These are phyloP conservation scores for Popillia japonica DNA, from an alignment of 1,140 invertebrate genomes.

Conservation along the genomic window DNA sequence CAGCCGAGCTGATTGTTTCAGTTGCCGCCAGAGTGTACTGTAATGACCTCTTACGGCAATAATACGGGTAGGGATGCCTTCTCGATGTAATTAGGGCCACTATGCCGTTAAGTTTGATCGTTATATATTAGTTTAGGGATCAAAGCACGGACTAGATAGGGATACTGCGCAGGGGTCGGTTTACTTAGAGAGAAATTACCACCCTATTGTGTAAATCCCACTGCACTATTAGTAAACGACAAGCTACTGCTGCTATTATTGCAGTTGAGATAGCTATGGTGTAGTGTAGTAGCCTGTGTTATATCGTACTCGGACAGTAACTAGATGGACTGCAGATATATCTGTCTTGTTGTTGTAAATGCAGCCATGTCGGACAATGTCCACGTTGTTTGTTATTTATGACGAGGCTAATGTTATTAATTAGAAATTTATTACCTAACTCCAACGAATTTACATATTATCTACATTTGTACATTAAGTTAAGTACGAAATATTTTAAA, in stretches of 20 bases:
- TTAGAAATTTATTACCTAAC: no score
- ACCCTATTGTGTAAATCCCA: conserved; percentile 26
- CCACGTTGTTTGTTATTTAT: not conserved
- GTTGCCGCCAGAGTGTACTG: conserved; percentile 49
- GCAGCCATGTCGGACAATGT: not conserved
- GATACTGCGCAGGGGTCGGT: not conserved
- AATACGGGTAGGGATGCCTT: not conserved
- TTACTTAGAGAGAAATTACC: conserved; percentile 31
- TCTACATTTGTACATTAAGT: no score
- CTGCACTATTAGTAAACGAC: not conserved
- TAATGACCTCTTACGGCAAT: conserved; percentile 23
- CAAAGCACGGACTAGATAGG: conserved; percentile 13
- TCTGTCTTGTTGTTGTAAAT: not conserved
- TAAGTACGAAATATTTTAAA: no score
- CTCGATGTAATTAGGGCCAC: conserved; percentile 23
- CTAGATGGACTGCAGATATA: conserved; percentile 7
- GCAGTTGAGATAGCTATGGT: not conserved
- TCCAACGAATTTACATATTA: no score
- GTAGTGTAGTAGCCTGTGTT: not conserved
- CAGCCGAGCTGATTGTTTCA: conserved; percentile 45
- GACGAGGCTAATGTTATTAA: not conserved
- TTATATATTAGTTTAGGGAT: conserved; percentile 32
- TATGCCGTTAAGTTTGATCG: conserved; percentile 22
- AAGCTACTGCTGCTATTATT: conserved; percentile 25
- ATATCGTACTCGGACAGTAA: not conserved